Percentiles rank a stretch among this genome's conserved stretches.
These are phyloP conservation scores for Eupithecia exiguata DNA, from an alignment of 2,888 invertebrate genomes.

Conservation along the genomic window DNA sequence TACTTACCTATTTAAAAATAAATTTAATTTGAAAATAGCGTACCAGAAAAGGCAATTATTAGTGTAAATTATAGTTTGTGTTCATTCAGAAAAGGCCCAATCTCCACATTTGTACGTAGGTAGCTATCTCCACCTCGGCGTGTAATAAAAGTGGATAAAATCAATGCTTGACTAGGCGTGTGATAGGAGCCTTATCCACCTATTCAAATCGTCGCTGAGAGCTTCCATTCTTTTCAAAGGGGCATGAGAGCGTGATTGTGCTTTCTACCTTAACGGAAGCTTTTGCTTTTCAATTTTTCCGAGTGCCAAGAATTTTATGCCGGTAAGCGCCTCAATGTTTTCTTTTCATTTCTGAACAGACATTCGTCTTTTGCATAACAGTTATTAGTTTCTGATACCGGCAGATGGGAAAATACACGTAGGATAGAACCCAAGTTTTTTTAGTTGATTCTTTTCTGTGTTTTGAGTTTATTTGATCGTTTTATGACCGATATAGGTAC, in stretches of 20 bases:
- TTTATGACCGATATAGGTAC: neutral
- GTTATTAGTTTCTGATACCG: conserved; percentile 12
- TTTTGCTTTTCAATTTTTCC: conserved; percentile 79
- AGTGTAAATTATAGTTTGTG: neutral
- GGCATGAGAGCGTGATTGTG: conserved; percentile 71
- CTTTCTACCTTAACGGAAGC: conserved; percentile 68
- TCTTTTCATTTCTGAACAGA: conserved; percentile 76
- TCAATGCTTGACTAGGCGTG: conserved; percentile 21
- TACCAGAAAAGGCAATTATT: neutral
- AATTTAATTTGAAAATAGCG: neutral
- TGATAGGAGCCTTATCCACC: conserved; percentile 24
- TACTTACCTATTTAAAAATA: too few relatives aligned
- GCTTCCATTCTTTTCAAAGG: conserved; percentile 62
- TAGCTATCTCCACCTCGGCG: neutral
- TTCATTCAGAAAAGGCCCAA: neutral
- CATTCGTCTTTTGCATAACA: conserved; percentile 52
- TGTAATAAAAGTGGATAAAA: conserved; percentile 16
- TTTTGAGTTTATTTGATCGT: neutral
- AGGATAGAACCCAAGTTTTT: neutral
- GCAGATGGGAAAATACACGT: neutral
- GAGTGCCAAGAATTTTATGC: conserved; percentile 74
- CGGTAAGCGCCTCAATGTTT: conserved; percentile 66
- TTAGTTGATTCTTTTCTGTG: neutral
- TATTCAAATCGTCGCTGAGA: conserved; percentile 34
- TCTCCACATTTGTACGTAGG: neutral